Base-by-base conservation (phyloP, 2,113 vertebrate genomes). In the Zingel zingel region DNA sequence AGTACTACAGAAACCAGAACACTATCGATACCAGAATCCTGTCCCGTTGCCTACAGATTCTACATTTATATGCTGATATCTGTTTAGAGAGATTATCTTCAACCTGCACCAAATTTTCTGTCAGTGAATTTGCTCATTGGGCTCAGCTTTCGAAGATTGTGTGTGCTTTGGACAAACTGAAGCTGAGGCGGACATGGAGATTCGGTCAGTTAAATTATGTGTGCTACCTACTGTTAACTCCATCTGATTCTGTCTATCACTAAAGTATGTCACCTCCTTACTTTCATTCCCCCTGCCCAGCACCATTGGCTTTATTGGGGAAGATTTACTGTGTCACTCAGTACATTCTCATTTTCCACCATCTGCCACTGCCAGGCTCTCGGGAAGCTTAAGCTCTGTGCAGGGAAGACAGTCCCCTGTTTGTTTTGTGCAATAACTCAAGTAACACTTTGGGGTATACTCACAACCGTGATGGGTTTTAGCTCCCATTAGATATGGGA, bases 351-450 rank as follows among this genome's bases (percentile, higher is more conserved):
- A 51, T 74, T 68, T 68, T 23, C 74, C 75, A 71, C 65, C 78
- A 86, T 82, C 78, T 82, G 82, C 59, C n/a, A 6, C 64, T 65
- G 74, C 68, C 74, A 78, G 58, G 54, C 69, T 64, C 48, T 39
- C 57, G 78, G 64, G 74, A 74, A 54, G 54, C 74, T 15, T 54
- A 18, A 3, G 36, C 58, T 65, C 30, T 43, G 23, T 47, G 14
- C 54, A 39, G 51, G 21, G 30, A 16, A 50, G 16, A 27, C 62
- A 11, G 50, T 8, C 19, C 30, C 23, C 33, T 65, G 30, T 61
- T 61, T 64, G 66, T 59, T 50, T 48, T 43, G 48, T 23, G 30
- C 36, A 14, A 25, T 15, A 33, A 18, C n/a, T 48, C 25, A 39
- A 54, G 13, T 19, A 48, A 36, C 30, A 39, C 58, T 12, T 62